These are phyloP conservation scores for Phengaris alcon DNA, from an alignment of 2,888 invertebrate species.

Conservation along the genomic window DNA sequence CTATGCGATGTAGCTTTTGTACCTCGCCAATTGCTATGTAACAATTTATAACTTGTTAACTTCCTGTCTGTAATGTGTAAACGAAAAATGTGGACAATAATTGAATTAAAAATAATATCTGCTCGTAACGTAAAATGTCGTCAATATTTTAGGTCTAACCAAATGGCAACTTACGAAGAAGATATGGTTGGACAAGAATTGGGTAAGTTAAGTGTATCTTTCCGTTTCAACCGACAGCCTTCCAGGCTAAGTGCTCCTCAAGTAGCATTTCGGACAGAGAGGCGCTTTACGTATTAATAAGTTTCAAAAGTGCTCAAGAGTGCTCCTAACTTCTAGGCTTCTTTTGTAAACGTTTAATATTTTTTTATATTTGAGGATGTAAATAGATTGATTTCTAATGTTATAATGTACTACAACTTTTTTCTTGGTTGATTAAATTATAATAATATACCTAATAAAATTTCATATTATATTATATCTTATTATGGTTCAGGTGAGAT, in stretches of 20 bases:
- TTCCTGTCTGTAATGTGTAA: neutral
- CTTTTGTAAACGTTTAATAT: neutral
- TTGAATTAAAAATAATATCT: neutral
- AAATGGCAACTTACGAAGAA: conserved; percentile 62
- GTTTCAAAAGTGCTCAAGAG: conserved; percentile 11
- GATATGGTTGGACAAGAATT: conserved; percentile 49
- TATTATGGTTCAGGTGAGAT: neutral
- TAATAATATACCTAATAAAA: neutral
- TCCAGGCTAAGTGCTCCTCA: conserved; percentile 1
- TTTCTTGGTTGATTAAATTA: neutral
- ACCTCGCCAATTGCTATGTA: conserved; percentile 10
- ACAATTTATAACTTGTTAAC: neutral
- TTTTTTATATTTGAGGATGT: neutral
- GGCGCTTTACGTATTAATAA: conserved; percentile 10
- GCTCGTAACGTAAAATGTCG: neutral
- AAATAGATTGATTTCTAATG: neutral
- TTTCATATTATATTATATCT: neutral
- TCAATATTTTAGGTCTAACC: conserved; percentile 59
- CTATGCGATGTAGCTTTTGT: neutral
- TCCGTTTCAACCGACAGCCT: conserved; percentile 9
- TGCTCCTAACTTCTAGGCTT: conserved; percentile 2
- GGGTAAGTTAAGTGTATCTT: conserved; percentile 47
- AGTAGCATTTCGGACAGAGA: conserved; percentile 20
- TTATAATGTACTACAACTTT: neutral
- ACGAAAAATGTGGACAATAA: neutral